Base-by-base conservation (phyloP, 1,140 invertebrate species). In the Hypothenemus hampei region DNA sequence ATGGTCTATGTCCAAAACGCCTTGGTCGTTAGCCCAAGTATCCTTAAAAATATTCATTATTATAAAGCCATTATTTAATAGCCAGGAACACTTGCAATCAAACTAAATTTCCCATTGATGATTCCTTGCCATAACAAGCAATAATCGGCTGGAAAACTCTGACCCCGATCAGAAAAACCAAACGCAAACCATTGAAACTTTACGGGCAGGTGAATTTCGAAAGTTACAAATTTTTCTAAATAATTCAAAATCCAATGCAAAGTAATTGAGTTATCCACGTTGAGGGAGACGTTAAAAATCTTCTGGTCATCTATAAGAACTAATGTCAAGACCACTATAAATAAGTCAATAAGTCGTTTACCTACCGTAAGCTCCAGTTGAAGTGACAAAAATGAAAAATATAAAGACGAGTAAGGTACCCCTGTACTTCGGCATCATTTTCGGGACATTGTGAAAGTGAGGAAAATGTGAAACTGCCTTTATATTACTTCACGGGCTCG, bases 151-250 rank as follows among this genome's bases (percentile, higher is more conserved):
- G 83, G 80, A 21, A 77, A 78, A 0, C 80, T 49, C 29, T 86
- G 77, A 3, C 94, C 95, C 59, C 91, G 84, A 67, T 94, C 83
- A 0, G 94, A 97, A 74, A 97, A 97, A 23, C 95, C 95, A 41
- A 96, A 65, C 2, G 89, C 87, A 58, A 95, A 83, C 89, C 89
- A 93, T 16, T 72, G 70, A 16, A 72, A 69, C 15, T 72, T 65
- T 0, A 65, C 64, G 3, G 70, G 60, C 47, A 72, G 72, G 58
- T 81, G 79, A n/a, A 81, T 67, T 65, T 81, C 79, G 8, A 74
- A 70, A 22, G 66, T 62, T 23, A 79, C 62, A 7, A 43, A 47
- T 64, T 75, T 64, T 8, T 67, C 66, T n/a, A 61, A 53, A 39
- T 75, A 72, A 59, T 79, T 74, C 8, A 78, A 23, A 8, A 61